These are phyloP conservation scores for Monomorium pharaonis DNA, from an alignment of 1,140 invertebrate genomes.

Conservation along the genomic window DNA sequence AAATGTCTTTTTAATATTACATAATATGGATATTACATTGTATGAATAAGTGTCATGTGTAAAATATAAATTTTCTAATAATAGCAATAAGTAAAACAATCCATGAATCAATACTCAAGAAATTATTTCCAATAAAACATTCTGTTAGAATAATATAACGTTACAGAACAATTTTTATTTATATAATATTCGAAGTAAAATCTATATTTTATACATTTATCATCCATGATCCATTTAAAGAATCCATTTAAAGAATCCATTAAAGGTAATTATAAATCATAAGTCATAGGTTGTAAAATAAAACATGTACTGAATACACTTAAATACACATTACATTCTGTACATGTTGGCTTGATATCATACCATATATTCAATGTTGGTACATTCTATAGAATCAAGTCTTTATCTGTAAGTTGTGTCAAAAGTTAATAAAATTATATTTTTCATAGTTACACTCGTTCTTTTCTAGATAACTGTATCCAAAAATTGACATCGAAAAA, in stretches of 20 bases:
- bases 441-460: background rate
- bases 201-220: background rate
- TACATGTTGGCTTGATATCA: background rate
- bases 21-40: slow-evolving; percentile 5
- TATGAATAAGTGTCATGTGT: background rate
- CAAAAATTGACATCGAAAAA: background rate
- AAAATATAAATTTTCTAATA: background rate
- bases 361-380: background rate
- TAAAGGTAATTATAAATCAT: slow-evolving; percentile 17
- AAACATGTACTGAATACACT: slow-evolving; percentile 21
- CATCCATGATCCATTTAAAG: background rate
- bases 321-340: slow-evolving; percentile 36
- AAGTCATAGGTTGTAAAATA: background rate
- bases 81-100: background rate
- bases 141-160: slow-evolving; percentile 17
- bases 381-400: slow-evolving; percentile 17
- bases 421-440: slow-evolving; percentile 44
- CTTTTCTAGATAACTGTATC: background rate
- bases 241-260: too few relatives aligned
- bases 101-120: background rate
- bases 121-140: slow-evolving; percentile 16
- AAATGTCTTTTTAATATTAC: slow-evolving; percentile 15
- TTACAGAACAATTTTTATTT: slow-evolving; percentile 21
- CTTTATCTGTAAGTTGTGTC: slow-evolving; percentile 40
- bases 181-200: background rate